Base-by-base conservation (phyloP, 1,140 invertebrate species). In the Drosophila triauraria region DNA sequence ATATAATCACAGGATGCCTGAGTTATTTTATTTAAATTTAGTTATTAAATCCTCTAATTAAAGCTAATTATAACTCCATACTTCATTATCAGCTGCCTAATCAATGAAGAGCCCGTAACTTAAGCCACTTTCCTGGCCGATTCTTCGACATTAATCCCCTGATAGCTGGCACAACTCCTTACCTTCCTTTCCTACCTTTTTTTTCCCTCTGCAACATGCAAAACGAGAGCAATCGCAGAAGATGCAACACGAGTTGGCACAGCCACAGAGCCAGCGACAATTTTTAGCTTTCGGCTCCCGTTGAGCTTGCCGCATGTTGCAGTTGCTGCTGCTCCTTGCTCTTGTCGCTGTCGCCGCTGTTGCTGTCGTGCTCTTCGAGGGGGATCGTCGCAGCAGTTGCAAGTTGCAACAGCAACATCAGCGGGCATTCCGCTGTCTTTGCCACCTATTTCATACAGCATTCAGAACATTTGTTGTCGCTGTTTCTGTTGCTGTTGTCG, bases 381-480 rank as follows among this genome's bases (percentile, higher is more conserved):
- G 51, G 59, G 53, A 47, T 54, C 40, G 1, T 25, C 53, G 8
- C 20, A 40, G 48, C 57, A 53, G 58, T 62, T 62, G 42, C 47
- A 57, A 61, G 58, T 62, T 62, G 42, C 47, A 57, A 62, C 67
- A 60, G 67, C 65, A 60, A 62, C 71, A 71, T 72, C 54, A 74
- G 23, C 77, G 69, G 75, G 81, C 83, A 86, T 86, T 86, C 82
- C 75, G 84, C 67, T 80, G 65, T 76, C 67, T 74, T 86, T 86
- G 84, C 83, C 83, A 87, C 84, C 84, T 87, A 80, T 88, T 83
- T 83, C 72, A 83, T 88, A 88, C 84, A 80, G 51, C 61, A 68
- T 56, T 40, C 48, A 58, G 54, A 51, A 82, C 74, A 82, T 82
- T 82, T 77, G 72, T 82, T 82, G 80, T 82, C 67, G 79, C 62